phyloP scores from a whole-genome alignment of 2,888 invertebrate species.

The Empis stercorea region DNA sequence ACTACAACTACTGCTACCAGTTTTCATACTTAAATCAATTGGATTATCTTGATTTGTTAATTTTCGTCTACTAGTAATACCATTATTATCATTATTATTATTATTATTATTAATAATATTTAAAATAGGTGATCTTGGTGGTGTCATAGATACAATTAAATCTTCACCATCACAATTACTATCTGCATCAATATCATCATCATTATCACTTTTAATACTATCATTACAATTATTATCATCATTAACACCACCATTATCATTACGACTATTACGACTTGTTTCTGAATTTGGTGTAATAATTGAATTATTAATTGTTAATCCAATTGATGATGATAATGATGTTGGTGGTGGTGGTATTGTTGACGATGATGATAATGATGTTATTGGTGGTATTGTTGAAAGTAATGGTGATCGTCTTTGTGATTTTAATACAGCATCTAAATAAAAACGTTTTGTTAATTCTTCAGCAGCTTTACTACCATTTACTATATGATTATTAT shows the following conservation, averaged over 20 bases:
- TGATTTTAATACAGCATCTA: slow-evolving; percentile 62
- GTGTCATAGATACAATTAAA: slow-evolving; percentile 42
- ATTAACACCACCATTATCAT: no score
- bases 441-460: slow-evolving; percentile 55
- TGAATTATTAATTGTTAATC: slow-evolving; percentile 20
- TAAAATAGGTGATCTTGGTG: slow-evolving; percentile 39
- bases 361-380: slow-evolving; percentile 4
- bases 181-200: slow-evolving; percentile 7
- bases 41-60: slow-evolving; percentile 54
- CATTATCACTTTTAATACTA: slow-evolving; percentile 7
- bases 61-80: background rate
- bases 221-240: no score
- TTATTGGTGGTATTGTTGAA: slow-evolving; percentile 8
- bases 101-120: slow-evolving; percentile 7
- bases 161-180: slow-evolving; percentile 38
- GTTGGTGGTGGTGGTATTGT: background rate
- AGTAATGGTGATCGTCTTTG: slow-evolving; percentile 38
- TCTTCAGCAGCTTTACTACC: slow-evolving; percentile 49
- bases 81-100: background rate
- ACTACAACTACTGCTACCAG: slow-evolving; percentile 39
- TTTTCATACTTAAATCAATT: slow-evolving; percentile 67
- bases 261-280: slow-evolving; percentile 9
- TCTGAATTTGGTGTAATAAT: slow-evolving; percentile 9
- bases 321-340: slow-evolving; percentile 9
- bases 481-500: slow-evolving; percentile 32